Percentiles rank a stretch among this genome's conserved stretches.
These are phyloP conservation scores for Stichodactyla helianthus DNA, from an alignment of 64 coral and sea anemone species.

Conservation along the genomic window DNA sequence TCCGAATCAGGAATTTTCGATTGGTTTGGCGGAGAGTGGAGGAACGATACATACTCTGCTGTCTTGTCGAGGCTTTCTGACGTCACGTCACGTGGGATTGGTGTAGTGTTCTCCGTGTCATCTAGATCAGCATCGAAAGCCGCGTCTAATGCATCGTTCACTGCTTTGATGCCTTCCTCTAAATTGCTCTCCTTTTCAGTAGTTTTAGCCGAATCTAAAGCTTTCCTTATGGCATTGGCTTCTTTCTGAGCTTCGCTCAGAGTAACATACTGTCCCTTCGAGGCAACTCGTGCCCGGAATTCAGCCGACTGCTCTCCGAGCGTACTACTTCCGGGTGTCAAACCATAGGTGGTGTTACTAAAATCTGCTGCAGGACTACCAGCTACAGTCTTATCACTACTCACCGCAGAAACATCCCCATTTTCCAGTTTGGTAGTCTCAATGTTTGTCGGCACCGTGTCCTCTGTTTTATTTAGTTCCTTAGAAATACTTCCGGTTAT, in stretches of 20 bases:
- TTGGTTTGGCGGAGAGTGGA: background rate
- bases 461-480: background rate
- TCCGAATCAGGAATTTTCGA: background rate
- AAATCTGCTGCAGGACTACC: background rate
- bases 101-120: background rate
- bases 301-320: background rate
- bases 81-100: background rate
- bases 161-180: background rate
- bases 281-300: slow-evolving; percentile 23
- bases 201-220: background rate
- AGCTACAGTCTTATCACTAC: background rate
- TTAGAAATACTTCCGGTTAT: background rate
- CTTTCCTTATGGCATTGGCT: slow-evolving; percentile 12
- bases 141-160: background rate
- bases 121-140: background rate
- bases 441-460: background rate
- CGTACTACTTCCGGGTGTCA: background rate
- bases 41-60: background rate
- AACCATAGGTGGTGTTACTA: no score
- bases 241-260: slow-evolving; percentile 40
- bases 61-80: background rate
- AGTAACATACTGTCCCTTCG: slow-evolving; percentile 33
- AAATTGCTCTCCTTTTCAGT: background rate
- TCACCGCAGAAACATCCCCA: background rate
- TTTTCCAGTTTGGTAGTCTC: background rate